Evolutionary conservation across 2,113 vertebrate genomes (phyloP).

Genomic region (Cichladusa arquata): DNA sequence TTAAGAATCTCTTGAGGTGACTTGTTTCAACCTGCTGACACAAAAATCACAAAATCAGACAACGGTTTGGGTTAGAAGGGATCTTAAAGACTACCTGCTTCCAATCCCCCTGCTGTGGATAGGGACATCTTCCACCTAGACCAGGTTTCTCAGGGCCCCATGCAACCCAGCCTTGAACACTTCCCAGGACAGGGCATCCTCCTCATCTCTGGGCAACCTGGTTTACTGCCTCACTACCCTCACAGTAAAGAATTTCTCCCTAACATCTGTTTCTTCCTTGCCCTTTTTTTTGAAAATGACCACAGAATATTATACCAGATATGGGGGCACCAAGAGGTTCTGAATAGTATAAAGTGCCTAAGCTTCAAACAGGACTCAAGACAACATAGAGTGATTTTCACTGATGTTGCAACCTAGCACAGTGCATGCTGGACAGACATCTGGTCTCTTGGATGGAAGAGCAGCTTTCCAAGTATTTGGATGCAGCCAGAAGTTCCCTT

Average conservation of each 20-base stretch:
- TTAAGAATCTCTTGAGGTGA: neutral
- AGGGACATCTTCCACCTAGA: neutral
- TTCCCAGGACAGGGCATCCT: neutral
- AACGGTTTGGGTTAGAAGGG: fast-evolving
- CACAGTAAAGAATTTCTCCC: neutral
- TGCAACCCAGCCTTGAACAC: neutral
- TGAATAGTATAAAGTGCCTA: neutral
- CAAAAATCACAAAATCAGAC: neutral
- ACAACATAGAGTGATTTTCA: fast-evolving
- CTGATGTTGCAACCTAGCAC: neutral
- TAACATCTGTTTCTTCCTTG: neutral
- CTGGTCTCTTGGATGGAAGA: neutral
- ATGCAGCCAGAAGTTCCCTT: neutral
- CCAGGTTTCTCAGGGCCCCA: neutral
- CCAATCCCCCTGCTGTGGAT: neutral
- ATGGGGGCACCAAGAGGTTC: neutral
- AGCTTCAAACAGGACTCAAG: neutral
- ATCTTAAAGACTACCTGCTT: neutral
- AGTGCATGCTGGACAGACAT: neutral
- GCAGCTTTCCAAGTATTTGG: neutral
- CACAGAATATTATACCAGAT: neutral
- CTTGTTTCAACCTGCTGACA: neutral
- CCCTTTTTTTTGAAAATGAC: neutral
- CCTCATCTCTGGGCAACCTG: neutral
- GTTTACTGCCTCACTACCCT: neutral